Conservation (phyloP, 2,888 invertebrate species). For the Taphrorychus bicolor region DNA sequence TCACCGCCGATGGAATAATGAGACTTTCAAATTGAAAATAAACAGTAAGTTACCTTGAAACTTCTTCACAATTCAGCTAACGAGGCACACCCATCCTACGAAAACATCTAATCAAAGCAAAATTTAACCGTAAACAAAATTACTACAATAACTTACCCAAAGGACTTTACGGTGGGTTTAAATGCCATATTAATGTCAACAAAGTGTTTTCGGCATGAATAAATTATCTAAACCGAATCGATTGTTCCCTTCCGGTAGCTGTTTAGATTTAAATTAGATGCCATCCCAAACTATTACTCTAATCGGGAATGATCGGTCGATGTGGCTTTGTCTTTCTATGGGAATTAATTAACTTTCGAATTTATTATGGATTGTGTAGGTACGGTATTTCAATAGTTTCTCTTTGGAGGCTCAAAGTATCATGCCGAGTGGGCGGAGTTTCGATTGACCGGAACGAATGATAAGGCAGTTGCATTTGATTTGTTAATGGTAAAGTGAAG, state of each 20-base stretch:
- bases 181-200: constrained; percentile 28
- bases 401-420: neutral
- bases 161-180: constrained; percentile 14
- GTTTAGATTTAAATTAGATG: constrained; percentile 34
- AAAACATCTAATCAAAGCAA: neutral
- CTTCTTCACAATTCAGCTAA: no score
- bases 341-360: constrained; percentile 20
- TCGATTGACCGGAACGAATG: neutral
- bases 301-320: constrained; percentile 16
- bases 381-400: neutral
- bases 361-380: neutral
- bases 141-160: constrained; percentile 10
- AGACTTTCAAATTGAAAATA: no score
- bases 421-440: neutral
- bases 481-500: no score
- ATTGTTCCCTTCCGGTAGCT: constrained; percentile 19
- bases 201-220: constrained; percentile 4
- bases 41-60: no score
- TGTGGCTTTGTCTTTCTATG: constrained; percentile 21
- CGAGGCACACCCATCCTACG: no score
- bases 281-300: constrained; percentile 28
- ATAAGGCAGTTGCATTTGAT: no score
- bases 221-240: constrained; percentile 8
- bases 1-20: no score
- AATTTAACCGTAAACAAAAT: constrained; percentile 10